Evolutionary conservation across 2,797 vertebrate genomes (phyloP).

Genomic region (Fratercula arctica): DNA sequence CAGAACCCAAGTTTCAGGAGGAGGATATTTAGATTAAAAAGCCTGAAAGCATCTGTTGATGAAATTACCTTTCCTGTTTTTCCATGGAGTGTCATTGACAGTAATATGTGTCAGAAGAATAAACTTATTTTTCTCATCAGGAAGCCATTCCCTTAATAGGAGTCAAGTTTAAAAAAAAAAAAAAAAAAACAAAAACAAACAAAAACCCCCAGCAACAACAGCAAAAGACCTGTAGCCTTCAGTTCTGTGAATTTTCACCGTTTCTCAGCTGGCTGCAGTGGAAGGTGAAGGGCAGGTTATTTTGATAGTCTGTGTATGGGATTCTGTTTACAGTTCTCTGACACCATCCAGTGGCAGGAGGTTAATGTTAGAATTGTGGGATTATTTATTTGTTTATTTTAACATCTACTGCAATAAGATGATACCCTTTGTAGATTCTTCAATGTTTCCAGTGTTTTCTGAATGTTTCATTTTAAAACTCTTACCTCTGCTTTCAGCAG

Average conservation of each 20-base stretch:
- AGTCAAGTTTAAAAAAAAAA: background rate
- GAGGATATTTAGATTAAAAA: background rate
- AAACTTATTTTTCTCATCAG: background rate
- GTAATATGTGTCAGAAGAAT: background rate
- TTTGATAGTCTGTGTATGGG: background rate
- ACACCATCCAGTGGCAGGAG: conserved; percentile 94
- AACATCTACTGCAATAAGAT: background rate
- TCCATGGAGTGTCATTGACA: background rate
- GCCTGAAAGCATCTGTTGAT: background rate
- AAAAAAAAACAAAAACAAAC: background rate
- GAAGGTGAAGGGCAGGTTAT: background rate
- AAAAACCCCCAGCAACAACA: background rate
- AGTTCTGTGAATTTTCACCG: background rate
- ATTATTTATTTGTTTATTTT: conserved; percentile 36
- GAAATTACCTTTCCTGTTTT: background rate
- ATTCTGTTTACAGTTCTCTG: conserved; percentile 84
- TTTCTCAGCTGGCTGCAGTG: background rate
- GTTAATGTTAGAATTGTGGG: conserved; percentile 62
- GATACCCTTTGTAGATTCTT: background rate
- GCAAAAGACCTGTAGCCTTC: background rate
- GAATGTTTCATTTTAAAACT: background rate
- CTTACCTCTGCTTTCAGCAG: background rate
- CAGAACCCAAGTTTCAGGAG: background rate
- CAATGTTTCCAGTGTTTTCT: background rate
- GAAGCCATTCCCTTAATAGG: background rate